Conservation (phyloP, 2,888 invertebrate genomes). For the Spilosoma lubricipeda region DNA sequence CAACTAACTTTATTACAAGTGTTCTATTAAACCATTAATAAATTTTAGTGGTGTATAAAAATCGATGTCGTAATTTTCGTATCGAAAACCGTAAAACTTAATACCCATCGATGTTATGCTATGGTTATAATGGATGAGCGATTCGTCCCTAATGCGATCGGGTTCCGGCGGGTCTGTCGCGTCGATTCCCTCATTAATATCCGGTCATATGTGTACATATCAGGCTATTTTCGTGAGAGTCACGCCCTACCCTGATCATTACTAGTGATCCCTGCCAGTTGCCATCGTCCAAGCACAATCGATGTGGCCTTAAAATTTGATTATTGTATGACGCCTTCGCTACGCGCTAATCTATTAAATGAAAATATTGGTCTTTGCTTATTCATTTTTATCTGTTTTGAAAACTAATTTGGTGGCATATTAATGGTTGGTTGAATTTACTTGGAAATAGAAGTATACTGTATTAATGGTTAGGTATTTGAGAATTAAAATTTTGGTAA, state of each 20-base stretch:
- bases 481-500: no score
- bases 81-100: conserved; percentile 58
- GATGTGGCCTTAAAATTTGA: conserved; percentile 60
- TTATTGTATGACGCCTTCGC: conserved; percentile 52
- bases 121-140: conserved; percentile 67
- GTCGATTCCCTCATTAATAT: conserved; percentile 79
- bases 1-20: conserved; percentile 6
- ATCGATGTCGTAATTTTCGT: conserved; percentile 36
- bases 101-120: conserved; percentile 61
- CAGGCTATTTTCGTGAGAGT: conserved; percentile 48
- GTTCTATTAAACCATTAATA: conserved; percentile 38
- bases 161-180: conserved; percentile 61
- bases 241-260: conserved; percentile 58
- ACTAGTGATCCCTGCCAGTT: conserved; percentile 54
- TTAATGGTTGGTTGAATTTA: background rate
- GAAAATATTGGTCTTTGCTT: conserved; percentile 5
- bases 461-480: background rate
- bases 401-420: background rate
- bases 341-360: background rate
- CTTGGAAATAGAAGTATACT: background rate
- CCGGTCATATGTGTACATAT: conserved; percentile 66
- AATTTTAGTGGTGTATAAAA: conserved; percentile 38
- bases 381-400: background rate
- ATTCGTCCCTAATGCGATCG: conserved; percentile 64
- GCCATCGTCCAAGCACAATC: conserved; percentile 43